Base-by-base conservation (phyloP, 1,140 invertebrate species). In the Mactra quadrangularis region DNA sequence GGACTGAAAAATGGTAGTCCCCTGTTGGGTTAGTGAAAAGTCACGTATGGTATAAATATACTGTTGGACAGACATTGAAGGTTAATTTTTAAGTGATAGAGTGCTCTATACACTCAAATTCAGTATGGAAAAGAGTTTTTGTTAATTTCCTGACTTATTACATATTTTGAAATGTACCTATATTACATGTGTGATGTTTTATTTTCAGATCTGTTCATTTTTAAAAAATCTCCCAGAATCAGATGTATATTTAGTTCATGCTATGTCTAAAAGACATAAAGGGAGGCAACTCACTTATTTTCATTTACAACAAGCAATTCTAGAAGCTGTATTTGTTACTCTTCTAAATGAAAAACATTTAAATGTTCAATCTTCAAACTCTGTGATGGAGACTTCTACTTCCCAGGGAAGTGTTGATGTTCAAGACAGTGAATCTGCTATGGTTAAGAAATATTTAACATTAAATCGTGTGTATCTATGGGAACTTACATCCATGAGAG, bases 121-220 rank as follows among this genome's bases (percentile, higher is more conserved):
- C n/a, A n/a, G n/a, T n/a, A n/a, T n/a, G n/a, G n/a, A n/a, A n/a
- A n/a, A n/a, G n/a, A n/a, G n/a, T n/a, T n/a, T n/a, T n/a, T n/a
- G n/a, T n/a, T n/a, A n/a, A n/a, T n/a, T n/a, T n/a, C n/a, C n/a
- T n/a, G n/a, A n/a, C n/a, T n/a, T n/a, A n/a, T n/a, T n/a, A n/a
- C n/a, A n/a, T n/a, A n/a, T n/a, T n/a, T n/a, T n/a, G n/a, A n/a
- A n/a, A n/a, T n/a, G n/a, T n/a, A n/a, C n/a, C n/a, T n/a, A n/a
- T 41, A 41, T 41, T 41, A 41, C 6, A 7, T 41, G 15, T 7
- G 38, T 41, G 15, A 6, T 41, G 38, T 41, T 41, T 41, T 6
- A 7, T 41, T 41, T 68, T 68, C 64, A 68, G 64, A 68, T 68
- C 17, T n/a, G 22, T 29, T 47, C 2, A 31, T 68, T 68, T 68